Evolutionary conservation across 2,888 invertebrate genomes (phyloP).

Genomic region (Drosophila neonasuta): DNA sequence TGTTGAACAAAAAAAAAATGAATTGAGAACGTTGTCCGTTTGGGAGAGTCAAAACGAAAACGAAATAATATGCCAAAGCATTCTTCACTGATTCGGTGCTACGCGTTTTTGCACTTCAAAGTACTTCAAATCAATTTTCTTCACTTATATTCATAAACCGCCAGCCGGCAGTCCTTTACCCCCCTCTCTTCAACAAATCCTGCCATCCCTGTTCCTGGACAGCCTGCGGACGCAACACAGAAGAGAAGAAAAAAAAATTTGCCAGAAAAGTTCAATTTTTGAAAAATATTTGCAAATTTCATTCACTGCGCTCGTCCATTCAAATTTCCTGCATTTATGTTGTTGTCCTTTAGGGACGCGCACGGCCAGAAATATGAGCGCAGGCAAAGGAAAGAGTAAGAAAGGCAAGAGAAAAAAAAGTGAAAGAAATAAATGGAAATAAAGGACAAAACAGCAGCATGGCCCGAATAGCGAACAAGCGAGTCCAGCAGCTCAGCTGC

Average conservation of each 20-base stretch:
- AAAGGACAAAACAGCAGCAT: constrained; percentile 71
- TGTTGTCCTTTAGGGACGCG: constrained; percentile 68
- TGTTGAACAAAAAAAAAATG: constrained; percentile 2
- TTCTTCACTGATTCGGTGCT: constrained; percentile 76
- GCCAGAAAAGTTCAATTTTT: constrained; percentile 79
- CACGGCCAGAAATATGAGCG: constrained; percentile 46
- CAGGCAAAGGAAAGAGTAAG: constrained; percentile 23
- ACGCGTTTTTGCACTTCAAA: constrained; percentile 77
- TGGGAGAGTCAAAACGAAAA: constrained; percentile 58
- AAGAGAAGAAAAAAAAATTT: constrained; percentile 59
- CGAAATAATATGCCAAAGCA: constrained; percentile 75
- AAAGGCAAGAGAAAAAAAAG: constrained; percentile 17
- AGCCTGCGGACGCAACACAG: constrained; percentile 43
- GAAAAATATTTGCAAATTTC: constrained; percentile 80
- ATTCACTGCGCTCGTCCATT: constrained; percentile 80
- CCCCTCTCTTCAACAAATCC: not conserved
- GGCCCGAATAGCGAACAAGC: constrained; percentile 33
- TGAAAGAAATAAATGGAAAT: constrained; percentile 64
- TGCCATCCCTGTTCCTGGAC: constrained; percentile 15
- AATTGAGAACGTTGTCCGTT: constrained; percentile 29
- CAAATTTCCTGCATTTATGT: constrained; percentile 78
- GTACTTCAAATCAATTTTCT: constrained; percentile 79
- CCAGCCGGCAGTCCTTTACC: constrained; percentile 50
- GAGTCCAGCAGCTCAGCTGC: constrained; percentile 65
- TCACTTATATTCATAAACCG: constrained; percentile 75